Evolutionary conservation across 92 coral and sea anemone species (phyloP).

Genomic region (Phenganax subtilis): DNA sequence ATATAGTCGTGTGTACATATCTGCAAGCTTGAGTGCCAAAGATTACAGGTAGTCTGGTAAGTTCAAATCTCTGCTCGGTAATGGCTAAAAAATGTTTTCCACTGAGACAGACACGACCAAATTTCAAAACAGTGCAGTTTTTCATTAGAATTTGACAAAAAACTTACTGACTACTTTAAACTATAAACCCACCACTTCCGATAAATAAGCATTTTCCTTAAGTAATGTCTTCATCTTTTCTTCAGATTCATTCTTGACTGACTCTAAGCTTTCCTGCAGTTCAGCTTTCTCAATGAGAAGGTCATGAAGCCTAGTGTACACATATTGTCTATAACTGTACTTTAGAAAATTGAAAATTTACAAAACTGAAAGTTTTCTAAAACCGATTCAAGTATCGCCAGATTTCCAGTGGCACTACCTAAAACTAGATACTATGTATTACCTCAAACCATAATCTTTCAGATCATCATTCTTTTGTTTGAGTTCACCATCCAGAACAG

Average conservation of each 20-base stretch:
- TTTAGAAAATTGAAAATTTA: not conserved
- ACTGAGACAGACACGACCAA: no score
- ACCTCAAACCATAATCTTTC: conserved; percentile 29
- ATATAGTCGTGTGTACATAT: no score
- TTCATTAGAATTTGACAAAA: not conserved
- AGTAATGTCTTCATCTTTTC: conserved; percentile 50
- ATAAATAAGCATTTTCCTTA: conserved; percentile 67
- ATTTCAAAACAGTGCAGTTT: not conserved
- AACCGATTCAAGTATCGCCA: not conserved
- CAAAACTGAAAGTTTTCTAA: not conserved
- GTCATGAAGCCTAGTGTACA: conserved; percentile 69
- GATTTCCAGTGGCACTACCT: not conserved
- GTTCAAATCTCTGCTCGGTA: no score
- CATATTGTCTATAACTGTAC: not conserved
- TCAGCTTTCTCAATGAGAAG: conserved; percentile 87
- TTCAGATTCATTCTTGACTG: conserved; percentile 46
- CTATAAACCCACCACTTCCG: conserved; percentile 51
- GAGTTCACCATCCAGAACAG: not conserved
- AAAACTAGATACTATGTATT: not conserved
- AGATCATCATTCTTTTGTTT: conserved; percentile 29
- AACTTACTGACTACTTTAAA: not conserved
- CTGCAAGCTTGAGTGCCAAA: no score
- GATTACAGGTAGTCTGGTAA: no score
- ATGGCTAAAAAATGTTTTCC: no score
- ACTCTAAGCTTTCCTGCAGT: conserved; percentile 68